Evolutionary conservation across 2,797 vertebrate species (phyloP).

Genomic region (Dicrostonyx torquatus): DNA sequence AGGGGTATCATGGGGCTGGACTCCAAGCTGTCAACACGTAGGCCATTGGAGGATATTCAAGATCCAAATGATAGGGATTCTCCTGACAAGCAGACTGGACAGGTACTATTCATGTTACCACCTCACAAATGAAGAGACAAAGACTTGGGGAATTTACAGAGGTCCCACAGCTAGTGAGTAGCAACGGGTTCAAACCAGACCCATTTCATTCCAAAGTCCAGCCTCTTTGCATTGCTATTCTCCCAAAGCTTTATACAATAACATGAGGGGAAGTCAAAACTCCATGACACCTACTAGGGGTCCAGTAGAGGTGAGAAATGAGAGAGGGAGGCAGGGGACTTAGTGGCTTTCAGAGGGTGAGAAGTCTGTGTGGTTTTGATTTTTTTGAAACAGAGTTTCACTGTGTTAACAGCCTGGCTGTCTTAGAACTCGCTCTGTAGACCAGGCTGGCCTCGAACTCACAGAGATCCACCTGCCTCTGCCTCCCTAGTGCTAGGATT

Average conservation of each 20-base stretch:
- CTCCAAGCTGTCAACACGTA: rapidly evolving
- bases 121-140: constrained; percentile 15
- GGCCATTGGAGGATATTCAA: not conserved
- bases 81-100: not conserved
- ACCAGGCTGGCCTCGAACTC: not conserved
- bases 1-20: not conserved
- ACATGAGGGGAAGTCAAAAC: not conserved
- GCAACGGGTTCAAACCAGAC: not conserved
- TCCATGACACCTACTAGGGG: not conserved
- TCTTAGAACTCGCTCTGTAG: not conserved
- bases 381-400: not conserved
- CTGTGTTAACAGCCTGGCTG: not conserved
- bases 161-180: not conserved
- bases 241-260: not conserved
- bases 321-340: not conserved
- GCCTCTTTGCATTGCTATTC: not conserved
- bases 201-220: not conserved
- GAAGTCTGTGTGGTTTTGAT: not conserved
- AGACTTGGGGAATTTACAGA: not conserved
- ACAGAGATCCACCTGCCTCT: not conserved
- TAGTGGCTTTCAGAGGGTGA: not conserved
- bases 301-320: not conserved
- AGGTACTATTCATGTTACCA: not conserved
- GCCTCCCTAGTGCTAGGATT: not conserved
- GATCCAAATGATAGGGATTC: not conserved